phyloP scores from a whole-genome alignment of 2,113 vertebrate genomes.

The Casuarius casuarius region DNA sequence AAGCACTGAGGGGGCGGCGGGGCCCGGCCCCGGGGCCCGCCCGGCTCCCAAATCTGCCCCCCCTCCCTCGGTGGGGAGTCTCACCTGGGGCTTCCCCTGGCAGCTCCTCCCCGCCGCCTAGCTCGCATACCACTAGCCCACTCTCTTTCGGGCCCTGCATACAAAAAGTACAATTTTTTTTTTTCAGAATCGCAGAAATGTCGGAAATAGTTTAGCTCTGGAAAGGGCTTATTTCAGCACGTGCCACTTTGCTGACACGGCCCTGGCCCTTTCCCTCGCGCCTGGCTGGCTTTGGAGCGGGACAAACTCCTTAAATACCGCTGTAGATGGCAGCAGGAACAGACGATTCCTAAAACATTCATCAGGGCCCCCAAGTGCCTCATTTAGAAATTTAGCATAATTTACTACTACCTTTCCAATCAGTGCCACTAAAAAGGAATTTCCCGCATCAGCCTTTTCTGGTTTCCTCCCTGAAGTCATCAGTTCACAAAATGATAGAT shows the following conservation, averaged over 20 bases:
- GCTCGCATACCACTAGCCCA: rapidly evolving
- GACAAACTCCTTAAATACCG: rapidly evolving
- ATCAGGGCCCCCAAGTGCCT: background rate
- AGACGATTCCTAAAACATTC: too few relatives aligned
- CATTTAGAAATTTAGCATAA: background rate
- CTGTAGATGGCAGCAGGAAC: too few relatives aligned
- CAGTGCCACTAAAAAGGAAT: background rate
- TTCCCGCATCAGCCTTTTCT: background rate
- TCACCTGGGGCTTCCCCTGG: background rate
- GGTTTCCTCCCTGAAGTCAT: background rate
- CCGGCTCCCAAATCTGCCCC: too few relatives aligned
- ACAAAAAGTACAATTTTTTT: too few relatives aligned
- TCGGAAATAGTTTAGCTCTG: background rate
- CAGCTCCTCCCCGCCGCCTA: rapidly evolving
- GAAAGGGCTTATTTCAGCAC: background rate
- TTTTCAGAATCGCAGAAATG: background rate
- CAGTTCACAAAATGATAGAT: background rate
- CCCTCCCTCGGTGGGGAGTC: too few relatives aligned
- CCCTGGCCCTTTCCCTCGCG: rapidly evolving
- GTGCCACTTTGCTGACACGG: too few relatives aligned
- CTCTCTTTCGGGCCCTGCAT: rapidly evolving
- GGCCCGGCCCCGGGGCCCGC: too few relatives aligned
- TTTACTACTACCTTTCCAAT: background rate
- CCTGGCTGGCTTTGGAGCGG: background rate
- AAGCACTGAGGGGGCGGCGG: background rate